Base-by-base conservation (phyloP, 2,797 vertebrate species). In the Neosalanx taihuensis region DNA sequence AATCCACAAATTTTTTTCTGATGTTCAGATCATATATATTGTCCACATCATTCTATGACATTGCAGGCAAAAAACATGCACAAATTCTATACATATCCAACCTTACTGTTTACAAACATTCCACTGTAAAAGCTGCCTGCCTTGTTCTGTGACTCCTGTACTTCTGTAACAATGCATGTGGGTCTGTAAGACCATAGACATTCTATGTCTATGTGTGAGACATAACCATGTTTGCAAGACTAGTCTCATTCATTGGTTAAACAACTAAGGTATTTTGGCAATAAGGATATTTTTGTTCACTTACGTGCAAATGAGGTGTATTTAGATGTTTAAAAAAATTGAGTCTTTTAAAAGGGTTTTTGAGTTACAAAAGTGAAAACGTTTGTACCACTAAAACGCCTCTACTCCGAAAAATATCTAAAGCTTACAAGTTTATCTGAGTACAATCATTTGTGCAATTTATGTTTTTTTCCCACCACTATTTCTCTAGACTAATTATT, bases 51-150 rank as follows among this genome's bases (percentile, higher is more conserved):
- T 76, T 79, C 70, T 72, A 67, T 81, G 64, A 78, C 67, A 77
- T 71, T 69, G 66, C 73, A 80, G 67, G 76, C 76, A 75, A 79
- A 62, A 83, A 78, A 66, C 83, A 85, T 85, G 83, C 83, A 77
- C 65, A 72, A 73, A 58, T 74, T 74, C 71, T 77, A 75, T 69
- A 59, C 69, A 74, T 70, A 68, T 35, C 35, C 51, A 71, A 17
- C 23, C 67, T 68, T 57, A 62, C 65, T 62, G 5, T 63, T 51
- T 58, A 71, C 61, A 63, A 57, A 18, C 29, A 53, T 46, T 59
- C 26, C 65, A 20, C 60, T 35, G 41, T 13, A 13, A 64, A 56
- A 58, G 35, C 30, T 71, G 7, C 17, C 7, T 63, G 13, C 37
- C 41, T 23, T 57, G 30, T 64, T 5, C 5, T 17, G n/a, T 17